Conservation (phyloP, 2,113 vertebrate species). For the Coturnix japonica region DNA sequence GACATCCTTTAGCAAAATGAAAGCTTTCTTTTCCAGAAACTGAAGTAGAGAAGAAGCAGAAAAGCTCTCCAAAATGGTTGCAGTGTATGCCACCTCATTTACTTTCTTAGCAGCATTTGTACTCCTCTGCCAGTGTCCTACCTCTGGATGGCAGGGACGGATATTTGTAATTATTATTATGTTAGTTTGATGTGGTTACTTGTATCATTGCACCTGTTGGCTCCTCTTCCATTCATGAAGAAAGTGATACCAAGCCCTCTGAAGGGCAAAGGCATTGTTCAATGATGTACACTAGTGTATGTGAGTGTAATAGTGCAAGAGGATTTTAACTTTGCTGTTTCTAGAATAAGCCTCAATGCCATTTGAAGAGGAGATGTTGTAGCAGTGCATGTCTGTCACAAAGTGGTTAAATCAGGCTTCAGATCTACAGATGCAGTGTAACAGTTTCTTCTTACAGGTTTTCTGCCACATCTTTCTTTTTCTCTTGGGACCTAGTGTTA, state of each 20-base stretch:
- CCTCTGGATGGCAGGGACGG: background rate
- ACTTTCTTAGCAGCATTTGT: background rate
- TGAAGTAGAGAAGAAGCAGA: background rate
- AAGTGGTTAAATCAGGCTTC: background rate
- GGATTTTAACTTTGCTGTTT: background rate
- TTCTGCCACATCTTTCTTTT: background rate
- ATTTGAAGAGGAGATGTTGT: background rate
- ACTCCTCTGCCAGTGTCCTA: background rate
- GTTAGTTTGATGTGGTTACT: background rate
- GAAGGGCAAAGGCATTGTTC: background rate
- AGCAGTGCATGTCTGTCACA: background rate
- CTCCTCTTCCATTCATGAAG: background rate
- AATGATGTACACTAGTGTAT: rapidly evolving
- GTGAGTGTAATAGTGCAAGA: rapidly evolving
- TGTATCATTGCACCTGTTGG: background rate
- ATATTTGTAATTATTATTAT: background rate
- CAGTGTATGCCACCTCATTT: background rate
- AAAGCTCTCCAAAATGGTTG: background rate
- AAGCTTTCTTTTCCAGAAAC: background rate
- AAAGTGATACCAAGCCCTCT: rapidly evolving
- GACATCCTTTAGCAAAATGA: background rate
- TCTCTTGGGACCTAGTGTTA: background rate
- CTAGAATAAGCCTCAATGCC: background rate
- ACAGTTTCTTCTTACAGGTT: background rate
- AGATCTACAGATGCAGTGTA: background rate